Conservation (phyloP, 2,797 vertebrate species). For the Eurystomus glaucurus region DNA sequence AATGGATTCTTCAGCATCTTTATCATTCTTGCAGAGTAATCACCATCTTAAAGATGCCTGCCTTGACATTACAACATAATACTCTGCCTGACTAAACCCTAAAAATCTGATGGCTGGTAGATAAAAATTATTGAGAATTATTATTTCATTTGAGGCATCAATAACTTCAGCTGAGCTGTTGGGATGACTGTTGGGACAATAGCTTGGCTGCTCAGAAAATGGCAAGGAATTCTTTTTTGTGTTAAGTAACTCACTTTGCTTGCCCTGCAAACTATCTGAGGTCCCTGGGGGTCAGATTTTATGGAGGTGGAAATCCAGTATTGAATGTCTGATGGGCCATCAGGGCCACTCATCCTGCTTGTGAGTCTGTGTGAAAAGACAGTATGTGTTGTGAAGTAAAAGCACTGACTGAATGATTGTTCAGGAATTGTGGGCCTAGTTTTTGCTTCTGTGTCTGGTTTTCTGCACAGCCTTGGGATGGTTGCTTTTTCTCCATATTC, state of each 20-base stretch:
- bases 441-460: not conserved
- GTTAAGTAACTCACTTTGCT: not conserved
- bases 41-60: not conserved
- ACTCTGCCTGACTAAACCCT: not conserved
- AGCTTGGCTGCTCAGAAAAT: constrained; percentile 12
- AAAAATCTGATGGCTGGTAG: not conserved
- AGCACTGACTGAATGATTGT: not conserved
- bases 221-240: not conserved
- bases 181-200: not conserved
- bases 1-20: not conserved
- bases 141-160: not conserved
- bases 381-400: rapidly evolving
- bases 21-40: not conserved
- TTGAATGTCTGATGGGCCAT: not conserved
- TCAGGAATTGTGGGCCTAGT: not conserved
- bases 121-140: constrained; percentile 12
- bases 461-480: not conserved
- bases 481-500: not conserved
- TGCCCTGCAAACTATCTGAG: not conserved
- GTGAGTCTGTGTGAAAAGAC: not conserved
- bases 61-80: not conserved
- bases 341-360: not conserved
- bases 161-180: constrained; percentile 1
- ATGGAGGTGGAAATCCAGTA: not conserved
- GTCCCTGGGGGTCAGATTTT: not conserved